phyloP scores from a whole-genome alignment of 2,797 vertebrate species.

The Anguilla pacifica region DNA sequence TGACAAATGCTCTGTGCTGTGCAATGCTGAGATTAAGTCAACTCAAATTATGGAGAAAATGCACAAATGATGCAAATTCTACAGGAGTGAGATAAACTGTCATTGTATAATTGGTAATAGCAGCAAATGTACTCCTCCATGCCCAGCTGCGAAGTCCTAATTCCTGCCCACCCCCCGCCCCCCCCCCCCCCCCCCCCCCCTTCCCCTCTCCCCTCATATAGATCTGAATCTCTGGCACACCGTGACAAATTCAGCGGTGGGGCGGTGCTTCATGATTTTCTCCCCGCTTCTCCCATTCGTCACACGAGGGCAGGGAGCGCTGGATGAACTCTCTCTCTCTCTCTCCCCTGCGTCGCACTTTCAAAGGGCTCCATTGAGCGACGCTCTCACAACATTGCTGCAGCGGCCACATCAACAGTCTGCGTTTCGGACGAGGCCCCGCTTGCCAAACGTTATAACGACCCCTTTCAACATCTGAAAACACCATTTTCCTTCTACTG shows the following conservation, averaged over 20 bases:
- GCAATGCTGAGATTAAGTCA: background rate
- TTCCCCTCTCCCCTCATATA: background rate
- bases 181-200: background rate
- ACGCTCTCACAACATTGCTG: background rate
- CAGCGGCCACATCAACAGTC: background rate
- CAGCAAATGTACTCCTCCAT: background rate
- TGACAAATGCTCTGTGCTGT: background rate
- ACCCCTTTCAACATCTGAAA: conserved; percentile 10
- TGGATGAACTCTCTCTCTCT: background rate
- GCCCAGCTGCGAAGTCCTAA: background rate
- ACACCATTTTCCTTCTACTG: background rate
- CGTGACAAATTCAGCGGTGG: conserved; percentile 6
- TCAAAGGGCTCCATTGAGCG: background rate
- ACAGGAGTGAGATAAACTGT: background rate
- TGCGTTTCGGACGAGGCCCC: background rate
- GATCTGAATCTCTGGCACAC: background rate
- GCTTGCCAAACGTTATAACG: background rate
- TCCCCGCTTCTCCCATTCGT: background rate
- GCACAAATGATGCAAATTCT: conserved; percentile 5
- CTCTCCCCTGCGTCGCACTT: background rate
- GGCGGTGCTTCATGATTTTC: background rate
- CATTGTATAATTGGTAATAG: background rate
- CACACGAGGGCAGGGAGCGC: conserved; percentile 2
- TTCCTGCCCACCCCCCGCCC: background rate
- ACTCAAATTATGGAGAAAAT: conserved; percentile 7